Evolutionary conservation across 2,797 vertebrate genomes (phyloP).

Genomic region (Peromyscus aztecus): DNA sequence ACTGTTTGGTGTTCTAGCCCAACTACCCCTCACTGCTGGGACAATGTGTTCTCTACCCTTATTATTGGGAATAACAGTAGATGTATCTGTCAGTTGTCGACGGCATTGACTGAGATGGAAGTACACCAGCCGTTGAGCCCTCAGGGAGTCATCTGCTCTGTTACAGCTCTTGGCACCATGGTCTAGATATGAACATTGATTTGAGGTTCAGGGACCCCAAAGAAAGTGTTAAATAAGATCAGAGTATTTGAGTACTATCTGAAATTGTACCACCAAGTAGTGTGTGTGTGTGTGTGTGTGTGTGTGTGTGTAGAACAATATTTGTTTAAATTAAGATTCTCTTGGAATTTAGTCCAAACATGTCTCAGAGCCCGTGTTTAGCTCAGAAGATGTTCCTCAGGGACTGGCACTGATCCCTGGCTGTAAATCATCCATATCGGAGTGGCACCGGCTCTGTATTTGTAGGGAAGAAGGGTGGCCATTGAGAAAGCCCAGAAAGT

Average conservation of each 20-base stretch:
- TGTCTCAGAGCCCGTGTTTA: not conserved
- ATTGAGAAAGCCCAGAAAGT: not conserved
- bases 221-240: not conserved
- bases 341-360: not conserved
- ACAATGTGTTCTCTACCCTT: not conserved
- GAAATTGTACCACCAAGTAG: not conserved
- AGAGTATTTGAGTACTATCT: not conserved
- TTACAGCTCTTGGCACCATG: not conserved
- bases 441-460: not conserved
- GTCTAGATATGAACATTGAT: not conserved
- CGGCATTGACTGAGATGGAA: not conserved
- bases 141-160: not conserved
- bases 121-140: not conserved
- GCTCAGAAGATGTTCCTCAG: not conserved
- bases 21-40: not conserved
- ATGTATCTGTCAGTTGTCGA: not conserved
- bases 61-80: not conserved
- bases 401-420: not conserved
- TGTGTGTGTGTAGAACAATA: not conserved
- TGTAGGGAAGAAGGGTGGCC: not conserved
- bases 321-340: conserved; percentile 30
- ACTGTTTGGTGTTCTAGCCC: not conserved
- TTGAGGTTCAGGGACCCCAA: not conserved
- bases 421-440: not conserved
- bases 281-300: not conserved